Evolutionary conservation across 2,888 invertebrate species (phyloP), one percentile per base, ranked within the genome.

Genomic region (Laothoe populi): DNA sequence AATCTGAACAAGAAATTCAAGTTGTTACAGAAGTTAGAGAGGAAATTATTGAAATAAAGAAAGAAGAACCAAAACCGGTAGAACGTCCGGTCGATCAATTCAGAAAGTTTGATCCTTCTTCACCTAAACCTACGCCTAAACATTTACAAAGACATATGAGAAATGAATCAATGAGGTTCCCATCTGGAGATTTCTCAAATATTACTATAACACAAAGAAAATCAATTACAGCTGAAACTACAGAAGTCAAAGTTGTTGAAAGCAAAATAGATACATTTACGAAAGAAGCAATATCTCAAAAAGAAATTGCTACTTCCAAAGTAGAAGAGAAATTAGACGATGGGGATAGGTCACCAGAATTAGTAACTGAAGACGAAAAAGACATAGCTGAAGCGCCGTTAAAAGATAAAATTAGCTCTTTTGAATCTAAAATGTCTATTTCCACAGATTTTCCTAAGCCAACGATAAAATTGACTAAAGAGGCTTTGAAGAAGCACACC

Each of bases 261-360:
- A 81, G 67, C 23, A 88, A 85, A 78, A 63, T 71, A 44, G 88
- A 89, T 26, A 77, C 77, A 7, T 83, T 82, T 44, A 77, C 82
- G 0, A 90, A 81, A 73, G 91, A 90, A 73, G 70, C 74, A 0
- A 92, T 92, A 63, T 91, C 92, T 8, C 90, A 91, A 74, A 92
- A 92, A 77, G 90, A 92, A 80, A 88, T 88, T 31, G 87, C 86
- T 13, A 90, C 79, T 49, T 89, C 92, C 31, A 94, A 93, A 82
- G 93, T 94, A n/a, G 93, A 93, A 82, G 93, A 94, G 76, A 94
- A 94, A 77, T 72, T 88, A 60, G 91, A 92, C 5, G 91, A 90
- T 67, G 90, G 91, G 60, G 90, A 90, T 73, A 88, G 79, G 70
- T 87, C 83, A 63, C 93, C 90, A 57, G 92, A 92, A 70, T 78